Evolutionary conservation across 2,888 invertebrate genomes (phyloP).

Genomic region (Emmelina monodactyla): DNA sequence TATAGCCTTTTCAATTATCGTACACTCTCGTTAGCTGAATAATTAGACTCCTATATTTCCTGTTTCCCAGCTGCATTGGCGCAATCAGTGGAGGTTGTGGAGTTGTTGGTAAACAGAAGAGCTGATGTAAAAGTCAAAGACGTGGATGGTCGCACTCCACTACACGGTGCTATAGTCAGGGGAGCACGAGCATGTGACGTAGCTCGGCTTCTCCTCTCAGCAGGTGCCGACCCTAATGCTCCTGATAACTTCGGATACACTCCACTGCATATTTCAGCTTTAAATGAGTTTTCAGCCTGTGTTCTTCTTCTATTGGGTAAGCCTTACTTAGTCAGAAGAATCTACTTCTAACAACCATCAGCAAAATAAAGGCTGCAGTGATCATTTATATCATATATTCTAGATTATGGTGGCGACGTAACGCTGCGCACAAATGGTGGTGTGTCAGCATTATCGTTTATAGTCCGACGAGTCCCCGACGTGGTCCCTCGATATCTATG

Average conservation of each 20-base stretch:
- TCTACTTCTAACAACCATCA: too few relatives aligned
- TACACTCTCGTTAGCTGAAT: too few relatives aligned
- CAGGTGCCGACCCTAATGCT: constrained; percentile 77
- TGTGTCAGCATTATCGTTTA: constrained; percentile 80
- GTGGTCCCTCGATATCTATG: constrained; percentile 75
- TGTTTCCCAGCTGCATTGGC: constrained; percentile 72
- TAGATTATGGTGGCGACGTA: constrained; percentile 81
- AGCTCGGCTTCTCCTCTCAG: constrained; percentile 69
- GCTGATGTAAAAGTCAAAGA: constrained; percentile 74
- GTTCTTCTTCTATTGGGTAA: constrained; percentile 73
- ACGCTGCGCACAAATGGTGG: constrained; percentile 83
- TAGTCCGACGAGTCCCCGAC: constrained; percentile 84
- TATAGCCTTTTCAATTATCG: too few relatives aligned
- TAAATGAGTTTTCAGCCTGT: constrained; percentile 82
- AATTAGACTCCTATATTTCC: too few relatives aligned
- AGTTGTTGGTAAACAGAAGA: constrained; percentile 70
- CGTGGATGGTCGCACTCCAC: constrained; percentile 76
- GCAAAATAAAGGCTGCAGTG: too few relatives aligned
- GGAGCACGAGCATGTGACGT: constrained; percentile 77
- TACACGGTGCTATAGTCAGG: constrained; percentile 83
- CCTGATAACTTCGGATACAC: constrained; percentile 86
- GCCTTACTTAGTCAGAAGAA: constrained; percentile 1
- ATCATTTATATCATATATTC: neutral
- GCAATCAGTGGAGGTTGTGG: constrained; percentile 80
- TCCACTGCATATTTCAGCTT: constrained; percentile 81